These are phyloP conservation scores for Sus cebifrons DNA, from an alignment of 2,797 vertebrate genomes.

Conservation along the genomic window DNA sequence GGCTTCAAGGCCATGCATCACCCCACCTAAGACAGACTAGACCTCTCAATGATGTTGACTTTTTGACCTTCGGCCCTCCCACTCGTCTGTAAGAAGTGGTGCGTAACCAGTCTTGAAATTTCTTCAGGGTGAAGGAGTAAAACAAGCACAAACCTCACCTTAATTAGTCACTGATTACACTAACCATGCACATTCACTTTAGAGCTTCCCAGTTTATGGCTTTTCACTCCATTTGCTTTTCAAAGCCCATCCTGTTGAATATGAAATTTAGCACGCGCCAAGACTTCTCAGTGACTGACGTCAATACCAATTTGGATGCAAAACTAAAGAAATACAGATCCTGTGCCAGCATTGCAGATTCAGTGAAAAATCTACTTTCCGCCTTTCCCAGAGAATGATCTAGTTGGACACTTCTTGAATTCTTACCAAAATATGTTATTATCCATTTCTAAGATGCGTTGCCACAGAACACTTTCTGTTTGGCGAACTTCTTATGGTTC, in stretches of 20 bases:
- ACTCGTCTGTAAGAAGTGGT: neutral
- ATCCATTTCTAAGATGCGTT: constrained; percentile 39
- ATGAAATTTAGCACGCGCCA: constrained; percentile 76
- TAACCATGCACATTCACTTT: constrained; percentile 81
- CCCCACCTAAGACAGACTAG: neutral
- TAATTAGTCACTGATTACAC: constrained; percentile 84
- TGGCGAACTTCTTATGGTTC: neutral
- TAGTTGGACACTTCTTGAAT: constrained; percentile 62
- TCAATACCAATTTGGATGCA: constrained; percentile 51
- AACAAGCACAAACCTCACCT: constrained; percentile 72
- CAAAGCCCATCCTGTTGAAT: constrained; percentile 75
- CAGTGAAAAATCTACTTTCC: constrained; percentile 67
- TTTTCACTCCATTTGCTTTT: constrained; percentile 85
- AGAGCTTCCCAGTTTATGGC: constrained; percentile 77
- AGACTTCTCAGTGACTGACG: neutral
- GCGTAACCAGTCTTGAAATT: constrained; percentile 57
- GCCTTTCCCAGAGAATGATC: constrained; percentile 55
- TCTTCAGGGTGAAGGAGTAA: constrained; percentile 67
- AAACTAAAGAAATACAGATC: constrained; percentile 65
- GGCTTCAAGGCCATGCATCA: neutral
- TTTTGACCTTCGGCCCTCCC: constrained; percentile 49
- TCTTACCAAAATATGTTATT: constrained; percentile 59
- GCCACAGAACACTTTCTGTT: constrained; percentile 40
- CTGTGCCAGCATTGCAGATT: neutral
- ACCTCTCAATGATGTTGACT: neutral